Evolutionary conservation across 2,888 invertebrate genomes (phyloP).

Genomic region (Crepidodera aurea): DNA sequence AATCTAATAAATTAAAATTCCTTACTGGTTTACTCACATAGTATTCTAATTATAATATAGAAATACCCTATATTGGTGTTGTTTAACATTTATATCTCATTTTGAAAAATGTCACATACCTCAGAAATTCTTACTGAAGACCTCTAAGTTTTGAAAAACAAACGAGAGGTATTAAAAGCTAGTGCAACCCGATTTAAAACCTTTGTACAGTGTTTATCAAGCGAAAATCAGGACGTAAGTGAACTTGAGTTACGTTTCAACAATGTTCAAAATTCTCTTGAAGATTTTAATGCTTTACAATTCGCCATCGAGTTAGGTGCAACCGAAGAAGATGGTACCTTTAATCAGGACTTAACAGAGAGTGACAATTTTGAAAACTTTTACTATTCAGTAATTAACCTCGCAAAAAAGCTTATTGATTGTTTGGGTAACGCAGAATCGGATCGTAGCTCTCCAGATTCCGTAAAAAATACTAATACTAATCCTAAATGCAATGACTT

Average conservation of each 20-base stretch:
- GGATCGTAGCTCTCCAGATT: too few species aligned
- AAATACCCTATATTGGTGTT: background rate
- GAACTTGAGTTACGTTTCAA: background rate
- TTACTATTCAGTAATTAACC: background rate
- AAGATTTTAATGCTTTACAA: background rate
- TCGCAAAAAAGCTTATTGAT: background rate
- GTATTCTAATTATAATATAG: too few species aligned
- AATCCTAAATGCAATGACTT: too few species aligned
- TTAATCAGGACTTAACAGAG: background rate
- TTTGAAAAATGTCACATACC: background rate
- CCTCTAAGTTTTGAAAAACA: background rate
- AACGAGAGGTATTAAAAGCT: background rate
- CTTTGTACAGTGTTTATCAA: background rate
- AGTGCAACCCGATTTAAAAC: background rate
- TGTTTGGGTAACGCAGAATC: too few species aligned
- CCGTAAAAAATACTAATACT: too few species aligned
- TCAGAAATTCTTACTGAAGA: background rate
- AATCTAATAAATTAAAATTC: too few species aligned
- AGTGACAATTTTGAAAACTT: background rate
- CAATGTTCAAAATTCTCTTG: background rate
- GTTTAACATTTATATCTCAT: background rate
- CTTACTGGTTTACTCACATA: too few species aligned
- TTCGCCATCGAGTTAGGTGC: background rate
- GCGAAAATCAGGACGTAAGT: background rate
- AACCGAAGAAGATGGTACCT: background rate